Evolutionary conservation across 1,140 invertebrate species (phyloP).

Genomic region (Drosophila pseudoananassae): DNA sequence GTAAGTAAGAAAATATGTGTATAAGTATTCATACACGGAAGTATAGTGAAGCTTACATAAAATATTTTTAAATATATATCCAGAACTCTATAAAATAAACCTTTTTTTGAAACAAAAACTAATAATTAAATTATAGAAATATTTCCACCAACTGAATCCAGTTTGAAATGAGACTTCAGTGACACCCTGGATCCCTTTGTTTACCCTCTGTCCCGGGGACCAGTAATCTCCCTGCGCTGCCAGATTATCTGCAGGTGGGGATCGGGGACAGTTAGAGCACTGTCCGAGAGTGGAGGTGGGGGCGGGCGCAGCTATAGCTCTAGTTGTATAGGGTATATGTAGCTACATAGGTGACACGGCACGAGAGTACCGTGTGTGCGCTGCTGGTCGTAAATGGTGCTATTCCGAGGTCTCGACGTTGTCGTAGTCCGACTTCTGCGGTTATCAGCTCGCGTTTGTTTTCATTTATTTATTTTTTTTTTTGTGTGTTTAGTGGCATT

Average conservation of each 20-base stretch:
- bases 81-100: no score
- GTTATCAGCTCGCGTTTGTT: slow-evolving; percentile 73
- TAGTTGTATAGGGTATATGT: slow-evolving; percentile 1
- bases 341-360: neutral
- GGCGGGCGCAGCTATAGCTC: slow-evolving; percentile 1
- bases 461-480: slow-evolving; percentile 55
- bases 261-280: slow-evolving; percentile 8
- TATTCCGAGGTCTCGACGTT: slow-evolving; percentile 44
- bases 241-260: slow-evolving; percentile 25
- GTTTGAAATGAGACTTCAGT: neutral
- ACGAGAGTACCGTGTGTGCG: slow-evolving; percentile 4
- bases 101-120: no score
- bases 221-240: slow-evolving; percentile 17
- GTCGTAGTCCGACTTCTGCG: slow-evolving; percentile 74
- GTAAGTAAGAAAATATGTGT: no score
- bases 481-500: slow-evolving; percentile 67
- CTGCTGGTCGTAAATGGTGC: slow-evolving; percentile 41
- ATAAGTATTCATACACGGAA: no score
- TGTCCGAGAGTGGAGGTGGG: neutral
- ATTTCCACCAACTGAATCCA: neutral
- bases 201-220: slow-evolving; percentile 13
- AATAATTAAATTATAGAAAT: no score
- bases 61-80: no score
- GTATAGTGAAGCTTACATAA: no score
- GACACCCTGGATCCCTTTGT: slow-evolving; percentile 6